These are phyloP conservation scores for Natator depressus DNA, from an alignment of 2,113 vertebrate species.

Conservation along the genomic window DNA sequence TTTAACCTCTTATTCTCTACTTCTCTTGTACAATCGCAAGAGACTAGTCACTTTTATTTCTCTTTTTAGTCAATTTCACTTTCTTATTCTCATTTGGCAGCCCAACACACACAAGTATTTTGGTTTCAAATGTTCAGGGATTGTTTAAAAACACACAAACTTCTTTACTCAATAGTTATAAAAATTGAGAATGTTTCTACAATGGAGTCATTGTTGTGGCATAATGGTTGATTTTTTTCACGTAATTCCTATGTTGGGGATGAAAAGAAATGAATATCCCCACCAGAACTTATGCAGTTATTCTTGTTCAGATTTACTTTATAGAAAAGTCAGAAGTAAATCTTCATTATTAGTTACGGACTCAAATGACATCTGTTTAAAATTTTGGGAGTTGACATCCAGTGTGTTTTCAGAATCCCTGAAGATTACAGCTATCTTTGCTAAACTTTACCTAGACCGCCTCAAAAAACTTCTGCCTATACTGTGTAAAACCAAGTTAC, in stretches of 20 bases:
- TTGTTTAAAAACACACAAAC: not conserved
- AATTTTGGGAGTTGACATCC: not conserved
- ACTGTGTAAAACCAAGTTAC: not conserved
- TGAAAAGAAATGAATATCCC: not conserved
- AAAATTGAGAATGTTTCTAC: not conserved
- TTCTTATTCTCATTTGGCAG: not conserved
- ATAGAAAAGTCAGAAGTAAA: not conserved
- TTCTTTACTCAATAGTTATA: not conserved
- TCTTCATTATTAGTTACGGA: not conserved
- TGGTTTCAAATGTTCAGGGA: not conserved
- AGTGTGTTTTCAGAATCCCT: not conserved
- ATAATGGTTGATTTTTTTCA: not conserved
- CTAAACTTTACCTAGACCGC: not conserved
- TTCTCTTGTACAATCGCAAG: not conserved
- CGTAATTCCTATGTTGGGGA: not conserved
- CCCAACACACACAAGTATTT: not conserved
- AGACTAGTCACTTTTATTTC: not conserved
- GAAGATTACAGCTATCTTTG: not conserved
- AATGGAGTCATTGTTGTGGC: not conserved
- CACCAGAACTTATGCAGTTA: not conserved
- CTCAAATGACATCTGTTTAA: not conserved
- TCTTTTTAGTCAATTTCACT: not conserved
- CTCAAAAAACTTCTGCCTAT: not conserved
- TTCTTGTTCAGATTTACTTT: not conserved
- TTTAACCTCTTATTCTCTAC: not conserved